These are phyloP conservation scores for Micoletzkya japonica DNA, from an alignment of 2,888 invertebrate species.

Conservation along the genomic window DNA sequence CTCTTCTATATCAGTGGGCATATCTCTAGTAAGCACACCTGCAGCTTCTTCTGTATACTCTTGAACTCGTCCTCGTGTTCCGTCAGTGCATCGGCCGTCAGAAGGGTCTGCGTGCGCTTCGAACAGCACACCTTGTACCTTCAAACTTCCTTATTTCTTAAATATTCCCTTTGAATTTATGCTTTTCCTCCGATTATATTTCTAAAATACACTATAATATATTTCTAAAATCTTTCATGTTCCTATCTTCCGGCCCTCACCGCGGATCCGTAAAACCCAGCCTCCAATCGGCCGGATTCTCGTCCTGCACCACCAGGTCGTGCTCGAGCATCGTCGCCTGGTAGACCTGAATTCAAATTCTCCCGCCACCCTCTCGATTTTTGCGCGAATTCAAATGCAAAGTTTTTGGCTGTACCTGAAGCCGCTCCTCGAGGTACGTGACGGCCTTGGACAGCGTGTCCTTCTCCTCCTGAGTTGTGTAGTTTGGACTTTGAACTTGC, in stretches of 20 bases:
- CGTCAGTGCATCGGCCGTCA: constrained; percentile 49
- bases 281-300: constrained; percentile 49
- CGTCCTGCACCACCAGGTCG: constrained; percentile 53
- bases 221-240: too few relatives aligned
- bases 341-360: constrained; percentile 47
- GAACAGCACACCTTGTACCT: constrained; percentile 47
- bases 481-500: too few relatives aligned
- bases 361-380: too few relatives aligned
- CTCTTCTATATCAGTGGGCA: too few relatives aligned
- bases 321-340: constrained; percentile 58
- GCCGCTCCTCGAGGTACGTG: constrained; percentile 56
- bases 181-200: too few relatives aligned
- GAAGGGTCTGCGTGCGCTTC: constrained; percentile 50
- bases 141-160: not conserved
- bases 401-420: too few relatives aligned
- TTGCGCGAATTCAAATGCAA: too few relatives aligned
- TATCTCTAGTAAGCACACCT: constrained; percentile 33
- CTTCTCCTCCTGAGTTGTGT: constrained; percentile 35
- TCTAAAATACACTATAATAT: too few relatives aligned
- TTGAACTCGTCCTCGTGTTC: constrained; percentile 52
- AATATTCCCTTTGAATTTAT: too few relatives aligned
- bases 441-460: constrained; percentile 51
- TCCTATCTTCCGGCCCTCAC: too few relatives aligned
- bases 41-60: constrained; percentile 38
- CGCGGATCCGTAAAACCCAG: constrained; percentile 54